phyloP scores from a whole-genome alignment of 2,797 vertebrate genomes.

The Psittacula echo region DNA sequence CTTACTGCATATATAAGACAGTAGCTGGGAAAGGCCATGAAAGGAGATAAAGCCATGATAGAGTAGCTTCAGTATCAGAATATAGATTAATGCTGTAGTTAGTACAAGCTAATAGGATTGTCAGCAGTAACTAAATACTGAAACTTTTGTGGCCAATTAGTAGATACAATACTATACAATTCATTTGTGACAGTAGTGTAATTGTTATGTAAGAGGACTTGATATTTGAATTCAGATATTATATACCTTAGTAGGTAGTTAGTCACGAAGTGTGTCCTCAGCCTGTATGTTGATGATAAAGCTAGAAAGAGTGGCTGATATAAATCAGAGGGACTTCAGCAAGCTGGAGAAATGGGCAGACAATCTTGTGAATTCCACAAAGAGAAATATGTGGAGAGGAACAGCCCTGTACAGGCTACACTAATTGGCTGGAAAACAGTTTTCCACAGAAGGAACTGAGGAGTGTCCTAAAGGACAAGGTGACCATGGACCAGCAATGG shows the following conservation, averaged over 20 bases:
- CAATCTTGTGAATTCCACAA: not conserved
- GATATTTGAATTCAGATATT: not conserved
- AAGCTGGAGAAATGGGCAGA: not conserved
- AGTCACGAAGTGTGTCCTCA: not conserved
- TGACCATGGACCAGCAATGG: not conserved
- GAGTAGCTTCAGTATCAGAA: not conserved
- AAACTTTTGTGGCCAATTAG: not conserved
- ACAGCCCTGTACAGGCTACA: not conserved
- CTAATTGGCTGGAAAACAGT: not conserved
- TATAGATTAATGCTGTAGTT: not conserved
- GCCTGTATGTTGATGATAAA: not conserved
- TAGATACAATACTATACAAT: not conserved
- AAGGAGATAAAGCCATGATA: not conserved
- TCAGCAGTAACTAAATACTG: not conserved
- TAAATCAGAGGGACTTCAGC: not conserved
- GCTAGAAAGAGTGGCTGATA: not conserved
- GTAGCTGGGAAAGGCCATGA: not conserved
- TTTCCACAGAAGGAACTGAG: not conserved
- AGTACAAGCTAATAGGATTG: not conserved
- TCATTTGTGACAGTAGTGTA: not conserved
- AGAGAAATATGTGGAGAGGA: not conserved
- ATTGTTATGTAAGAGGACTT: not conserved
- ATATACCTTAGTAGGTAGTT: not conserved
- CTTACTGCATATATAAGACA: not conserved
- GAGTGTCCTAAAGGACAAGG: no score